Percentiles rank a stretch among this genome's conserved stretches.
Conservation (phyloP, 2,113 vertebrate genomes). For the Melanerpes formicivorus region DNA sequence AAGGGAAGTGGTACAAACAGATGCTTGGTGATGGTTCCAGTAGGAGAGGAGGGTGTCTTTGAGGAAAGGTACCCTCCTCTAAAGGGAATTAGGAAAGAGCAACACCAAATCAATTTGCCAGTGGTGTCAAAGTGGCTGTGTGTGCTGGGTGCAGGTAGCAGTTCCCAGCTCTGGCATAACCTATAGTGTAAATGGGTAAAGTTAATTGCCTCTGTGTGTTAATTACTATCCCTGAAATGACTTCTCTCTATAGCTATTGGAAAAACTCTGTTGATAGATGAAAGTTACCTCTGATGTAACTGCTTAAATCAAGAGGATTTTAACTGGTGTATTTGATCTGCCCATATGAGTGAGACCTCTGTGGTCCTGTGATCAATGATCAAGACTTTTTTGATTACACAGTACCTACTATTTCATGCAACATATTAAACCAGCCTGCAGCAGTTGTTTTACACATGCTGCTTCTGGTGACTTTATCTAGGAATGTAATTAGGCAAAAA, state of each 20-base stretch:
- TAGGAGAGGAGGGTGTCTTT: not conserved
- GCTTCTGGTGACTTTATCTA: not conserved
- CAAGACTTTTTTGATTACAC: not conserved
- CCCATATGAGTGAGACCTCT: not conserved
- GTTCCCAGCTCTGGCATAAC: not conserved
- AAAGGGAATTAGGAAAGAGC: not conserved
- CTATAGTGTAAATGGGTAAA: not conserved
- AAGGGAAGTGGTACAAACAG: not conserved
- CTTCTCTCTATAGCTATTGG: not conserved
- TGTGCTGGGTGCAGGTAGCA: not conserved
- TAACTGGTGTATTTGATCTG: not conserved
- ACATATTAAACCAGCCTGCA: not conserved
- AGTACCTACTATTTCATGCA: not conserved
- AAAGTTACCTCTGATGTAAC: not conserved
- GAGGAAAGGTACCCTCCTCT: not conserved
- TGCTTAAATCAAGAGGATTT: not conserved
- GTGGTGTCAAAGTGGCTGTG: not conserved
- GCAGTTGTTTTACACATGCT: not conserved
- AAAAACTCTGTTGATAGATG: not conserved
- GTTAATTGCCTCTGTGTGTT: not conserved
- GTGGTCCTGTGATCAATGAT: not conserved
- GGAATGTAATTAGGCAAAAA: not conserved
- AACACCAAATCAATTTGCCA: not conserved
- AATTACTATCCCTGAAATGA: not conserved
- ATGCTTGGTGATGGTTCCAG: not conserved